Percentiles rank a stretch among this genome's conserved stretches.
These are phyloP conservation scores for Siphamia tubifer DNA, from an alignment of 2,113 vertebrate genomes.

Conservation along the genomic window DNA sequence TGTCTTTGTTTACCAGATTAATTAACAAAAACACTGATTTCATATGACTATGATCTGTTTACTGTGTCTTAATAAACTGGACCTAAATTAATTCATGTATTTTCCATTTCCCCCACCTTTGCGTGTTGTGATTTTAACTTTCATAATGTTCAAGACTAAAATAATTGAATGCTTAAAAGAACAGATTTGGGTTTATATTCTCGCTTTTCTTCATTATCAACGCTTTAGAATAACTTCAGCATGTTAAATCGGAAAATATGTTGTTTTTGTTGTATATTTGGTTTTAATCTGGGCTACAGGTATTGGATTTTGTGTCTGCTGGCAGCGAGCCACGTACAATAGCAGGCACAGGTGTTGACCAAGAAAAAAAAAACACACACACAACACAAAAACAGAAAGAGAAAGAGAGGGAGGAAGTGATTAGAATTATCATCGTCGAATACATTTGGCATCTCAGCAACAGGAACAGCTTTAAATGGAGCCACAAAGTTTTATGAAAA, in stretches of 20 bases:
- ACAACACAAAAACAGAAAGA: not conserved
- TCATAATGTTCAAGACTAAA: not conserved
- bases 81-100: not conserved
- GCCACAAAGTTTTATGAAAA: slow-evolving; percentile 42
- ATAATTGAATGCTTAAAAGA: not conserved
- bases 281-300: slow-evolving; percentile 57
- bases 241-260: slow-evolving; percentile 37
- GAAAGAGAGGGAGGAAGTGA: slow-evolving; percentile 46
- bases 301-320: slow-evolving; percentile 52
- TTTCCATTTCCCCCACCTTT: not conserved
- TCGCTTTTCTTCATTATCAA: not conserved
- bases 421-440: slow-evolving; percentile 59
- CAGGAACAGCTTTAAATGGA: slow-evolving; percentile 19
- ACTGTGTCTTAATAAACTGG: not conserved
- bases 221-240: not conserved
- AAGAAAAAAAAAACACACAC: slow-evolving; percentile 17
- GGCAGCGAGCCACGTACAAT: slow-evolving; percentile 61
- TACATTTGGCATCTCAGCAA: slow-evolving; percentile 36
- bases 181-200: not conserved
- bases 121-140: not conserved
- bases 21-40: too few relatives aligned
- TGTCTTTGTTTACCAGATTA: too few relatives aligned
- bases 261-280: slow-evolving; percentile 56
- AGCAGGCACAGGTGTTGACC: slow-evolving; percentile 67
- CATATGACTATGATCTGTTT: too few relatives aligned